Evolutionary conservation across 2,888 invertebrate genomes (phyloP), one percentile per base, ranked within the genome.

Genomic region (Alsophila aescularia): DNA sequence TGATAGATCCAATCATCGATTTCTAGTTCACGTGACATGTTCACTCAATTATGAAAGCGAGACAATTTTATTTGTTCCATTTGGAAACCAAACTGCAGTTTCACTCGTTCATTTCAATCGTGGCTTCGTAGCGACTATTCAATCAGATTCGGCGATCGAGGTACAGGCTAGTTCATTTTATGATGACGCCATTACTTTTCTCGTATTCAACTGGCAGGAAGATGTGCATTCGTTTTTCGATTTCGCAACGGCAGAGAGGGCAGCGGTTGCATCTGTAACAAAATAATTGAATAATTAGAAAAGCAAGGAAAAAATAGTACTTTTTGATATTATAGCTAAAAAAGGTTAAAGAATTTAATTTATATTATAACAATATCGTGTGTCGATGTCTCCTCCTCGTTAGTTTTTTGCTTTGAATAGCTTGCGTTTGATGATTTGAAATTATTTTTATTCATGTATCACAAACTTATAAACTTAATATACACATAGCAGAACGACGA

Each of bases 221-320:
- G 62, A 96, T 94, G 74, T 94, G 94, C 85, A 95, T 94, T 21
- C 94, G 92, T 66, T 94, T 93, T 43, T 94, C 93, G 60, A 96
- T 95, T 72, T 93, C 93, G 4, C 94, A 92, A 14, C 96, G 93
- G 77, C 96, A 96, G 24, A 96, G 85, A 0, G 96, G 96, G 79
- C 96, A 96, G 54, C 94, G 92, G 56, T 94, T 93, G 77, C 96
- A 95, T 73, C 94, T 93, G 89, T 60, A 61, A 64, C 32, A 50
- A 18, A 14, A 50, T 36, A 13, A 16, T 13, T 7, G 0, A 7
- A 15, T 50, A 1, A 36, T 12, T 29, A 35, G 3, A 16, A n/a
- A 8, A 10, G 13, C 8, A 6, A 7, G 24, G 1, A 29, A 29
- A 1, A 3, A 29, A 8, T 29, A 29, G 3, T 1, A 29, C 9